Base-by-base conservation (phyloP, 1,140 invertebrate genomes). In the Neodiprion virginianus region DNA sequence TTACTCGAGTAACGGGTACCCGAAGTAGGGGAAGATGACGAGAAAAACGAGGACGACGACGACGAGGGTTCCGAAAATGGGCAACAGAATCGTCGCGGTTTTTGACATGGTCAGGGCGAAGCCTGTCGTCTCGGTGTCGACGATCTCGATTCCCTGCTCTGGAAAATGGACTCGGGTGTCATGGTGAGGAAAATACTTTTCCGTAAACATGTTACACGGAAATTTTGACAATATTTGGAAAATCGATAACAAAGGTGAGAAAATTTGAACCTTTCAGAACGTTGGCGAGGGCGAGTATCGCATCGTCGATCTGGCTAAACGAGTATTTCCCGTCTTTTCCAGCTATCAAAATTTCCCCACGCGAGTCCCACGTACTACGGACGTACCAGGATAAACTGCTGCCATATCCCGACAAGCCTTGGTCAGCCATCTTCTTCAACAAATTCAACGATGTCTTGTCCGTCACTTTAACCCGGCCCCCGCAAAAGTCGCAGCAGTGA, bases 401-500 rank as follows among this genome's bases (percentile, higher is more conserved):
- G 7, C 72, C 53, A 17, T 81, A 84, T 50, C 66, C 49, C 48
- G 68, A 72, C 11, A 88, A 73, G 69, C 76, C 79, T 14, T 78
- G 75, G 8, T 78, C 75, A 0, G 78, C 77, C 2, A 82, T 67
- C 23, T 77, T 72, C 9, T 77, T 74, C 0, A 85, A 69, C 67
- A 79, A 78, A 3, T 72, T 65, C 8, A 83, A 48, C 14, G 83
- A 82, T 4, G 74, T 72, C 40, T 75, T 79, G 0, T 23, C 47
- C 0, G 79, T 71, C 8, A 86, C 73, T 2, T 65, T 70, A 8
- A 87, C 69, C 61, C 83, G 77, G 4, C 82, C 86, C 0, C 87
- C 87, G 50, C 87, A 88, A 74, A 84, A 88, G 40, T 77, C 75
- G 68, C 87, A 88, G 61, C 87, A 88, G 71, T 88, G 85, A 9